Conservation (phyloP, 2,113 vertebrate genomes). For the Spea bombifrons region DNA sequence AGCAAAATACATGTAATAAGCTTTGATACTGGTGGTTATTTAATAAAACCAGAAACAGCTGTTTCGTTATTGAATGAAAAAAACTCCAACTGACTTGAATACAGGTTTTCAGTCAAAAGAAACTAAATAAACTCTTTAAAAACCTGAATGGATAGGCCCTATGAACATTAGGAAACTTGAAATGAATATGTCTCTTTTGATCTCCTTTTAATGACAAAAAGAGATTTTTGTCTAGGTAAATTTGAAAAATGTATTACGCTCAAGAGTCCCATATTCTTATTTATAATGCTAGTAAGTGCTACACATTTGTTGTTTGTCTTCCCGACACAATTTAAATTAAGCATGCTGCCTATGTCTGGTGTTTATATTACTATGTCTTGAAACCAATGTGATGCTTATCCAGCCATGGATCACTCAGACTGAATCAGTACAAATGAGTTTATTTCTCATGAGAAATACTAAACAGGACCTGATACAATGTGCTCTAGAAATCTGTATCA, state of each 20-base stretch:
- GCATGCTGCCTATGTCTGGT: conserved; percentile 32
- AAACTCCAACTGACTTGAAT: background rate
- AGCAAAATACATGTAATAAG: background rate
- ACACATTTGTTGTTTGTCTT: conserved; percentile 29
- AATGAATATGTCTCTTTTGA: conserved; percentile 16
- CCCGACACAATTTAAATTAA: conserved; percentile 41
- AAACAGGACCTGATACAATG: conserved; percentile 37
- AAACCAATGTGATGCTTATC: conserved; percentile 44
- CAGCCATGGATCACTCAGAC: conserved; percentile 11
- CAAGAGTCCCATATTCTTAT: conserved; percentile 15
- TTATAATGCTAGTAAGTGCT: conserved; percentile 21
- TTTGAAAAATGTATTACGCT: background rate
- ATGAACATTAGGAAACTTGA: background rate
- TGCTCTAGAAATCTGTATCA: conserved; percentile 20
- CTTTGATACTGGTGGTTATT: conserved; percentile 2
- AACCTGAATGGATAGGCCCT: background rate
- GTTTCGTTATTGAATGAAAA: background rate
- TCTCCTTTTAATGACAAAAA: conserved; percentile 11
- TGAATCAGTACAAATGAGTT: conserved; percentile 47
- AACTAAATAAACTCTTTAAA: background rate
- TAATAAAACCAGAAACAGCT: background rate
- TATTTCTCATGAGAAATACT: conserved; percentile 44
- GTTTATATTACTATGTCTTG: conserved; percentile 28
- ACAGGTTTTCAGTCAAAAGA: background rate
- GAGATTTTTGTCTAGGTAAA: conserved; percentile 9